Evolutionary conservation across 2,113 vertebrate species (phyloP).

Genomic region (Opisthocomus hoazin): DNA sequence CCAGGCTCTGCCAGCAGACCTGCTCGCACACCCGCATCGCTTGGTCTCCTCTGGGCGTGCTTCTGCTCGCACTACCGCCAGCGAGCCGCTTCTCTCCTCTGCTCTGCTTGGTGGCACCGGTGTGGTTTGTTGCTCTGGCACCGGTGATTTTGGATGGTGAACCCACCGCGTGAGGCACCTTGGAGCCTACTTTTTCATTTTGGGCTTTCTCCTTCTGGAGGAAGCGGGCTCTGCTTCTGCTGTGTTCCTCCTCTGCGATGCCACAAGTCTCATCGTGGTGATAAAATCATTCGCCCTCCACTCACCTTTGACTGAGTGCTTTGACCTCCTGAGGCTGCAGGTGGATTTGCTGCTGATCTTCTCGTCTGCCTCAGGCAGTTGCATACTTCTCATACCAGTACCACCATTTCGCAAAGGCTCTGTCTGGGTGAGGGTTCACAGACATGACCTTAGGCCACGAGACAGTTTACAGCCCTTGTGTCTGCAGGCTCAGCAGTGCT

Average conservation of each 20-base stretch:
- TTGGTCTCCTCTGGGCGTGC: not conserved
- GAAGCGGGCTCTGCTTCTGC: not conserved
- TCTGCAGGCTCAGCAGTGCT: not conserved
- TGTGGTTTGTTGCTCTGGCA: not conserved
- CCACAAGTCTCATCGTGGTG: not conserved
- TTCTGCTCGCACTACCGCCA: not conserved
- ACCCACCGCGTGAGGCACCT: no score
- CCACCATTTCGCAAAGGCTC: not conserved
- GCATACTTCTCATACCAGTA: not conserved
- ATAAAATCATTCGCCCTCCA: not conserved
- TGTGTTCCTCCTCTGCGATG: not conserved
- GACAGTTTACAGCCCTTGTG: not conserved
- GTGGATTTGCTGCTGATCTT: not conserved
- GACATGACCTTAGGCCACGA: not conserved
- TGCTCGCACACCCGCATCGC: not conserved
- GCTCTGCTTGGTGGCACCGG: not conserved
- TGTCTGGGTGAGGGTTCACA: not conserved
- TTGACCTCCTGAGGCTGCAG: not conserved
- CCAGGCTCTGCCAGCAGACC: not conserved
- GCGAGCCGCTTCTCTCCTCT: not conserved
- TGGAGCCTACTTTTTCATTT: not conserved
- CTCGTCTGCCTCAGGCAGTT: not conserved
- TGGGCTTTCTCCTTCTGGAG: not conserved
- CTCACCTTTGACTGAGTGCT: not conserved
- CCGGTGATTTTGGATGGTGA: not conserved